Base-by-base conservation (phyloP, 2,888 invertebrate genomes). In the Cataglyphis cursor region DNA sequence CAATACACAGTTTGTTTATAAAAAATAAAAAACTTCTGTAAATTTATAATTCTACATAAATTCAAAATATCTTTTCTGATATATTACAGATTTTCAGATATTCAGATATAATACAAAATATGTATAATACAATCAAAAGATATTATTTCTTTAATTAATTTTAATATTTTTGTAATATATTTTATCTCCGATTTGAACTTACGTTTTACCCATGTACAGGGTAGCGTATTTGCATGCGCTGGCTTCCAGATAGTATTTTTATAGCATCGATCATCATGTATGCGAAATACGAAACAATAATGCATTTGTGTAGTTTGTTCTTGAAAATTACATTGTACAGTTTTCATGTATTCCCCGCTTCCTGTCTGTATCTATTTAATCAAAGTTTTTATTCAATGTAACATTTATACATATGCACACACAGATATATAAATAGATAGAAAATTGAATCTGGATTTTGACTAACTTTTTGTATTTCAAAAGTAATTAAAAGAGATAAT, bases 201-300 rank as follows among this genome's bases (percentile, higher is more conserved):
- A 88, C 89, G 61, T 38, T 74, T 68, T 0, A 88, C 10, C 90
- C 89, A 89, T 0, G n/a, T 12, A 65, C 92, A 92, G 6, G 85
- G 28, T 4, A 48, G 35, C 0, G 57, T 28, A 15, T 48, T 9
- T 8, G 65, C 2, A 51, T 8, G 8, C 0, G 81, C 83, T 15
- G 89, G 87, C 0, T 89, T 83, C 92, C 92, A 92, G 12, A 90
- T 18, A 6, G 87, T 85, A 6, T 74, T n/a, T 35, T 35, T 21
- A 9, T 31, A 6, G 35, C 92, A 92, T 44, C 92, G 91, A 3
- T 73, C 70, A 76, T 92, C 92, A 21, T 9, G 0, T 28, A 90
- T n/a, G 10, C 3, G 2, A 61, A 90, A 76, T 35, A 73, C 12
- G 6, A 89, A 78, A 54, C 90, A 90, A 66, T 90, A 92, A 73